Evolutionary conservation across 2,113 vertebrate species (phyloP).

Genomic region (Ptilonorhynchus violaceus): DNA sequence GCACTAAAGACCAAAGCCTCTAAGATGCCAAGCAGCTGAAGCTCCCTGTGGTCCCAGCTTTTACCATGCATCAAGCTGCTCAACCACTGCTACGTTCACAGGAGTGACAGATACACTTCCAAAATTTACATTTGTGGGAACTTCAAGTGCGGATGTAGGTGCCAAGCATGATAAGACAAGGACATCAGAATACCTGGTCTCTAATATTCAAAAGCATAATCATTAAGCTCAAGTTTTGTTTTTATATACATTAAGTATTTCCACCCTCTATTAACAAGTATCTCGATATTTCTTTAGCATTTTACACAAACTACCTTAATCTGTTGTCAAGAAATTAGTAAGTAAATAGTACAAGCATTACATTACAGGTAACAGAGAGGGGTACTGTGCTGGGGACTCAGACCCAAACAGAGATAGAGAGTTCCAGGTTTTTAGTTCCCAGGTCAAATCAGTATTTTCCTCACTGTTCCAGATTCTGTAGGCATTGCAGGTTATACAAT

Average conservation of each 20-base stretch:
- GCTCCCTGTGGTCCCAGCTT: neutral
- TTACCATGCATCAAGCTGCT: neutral
- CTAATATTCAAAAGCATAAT: neutral
- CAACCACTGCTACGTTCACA: neutral
- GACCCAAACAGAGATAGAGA: neutral
- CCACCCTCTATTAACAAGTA: neutral
- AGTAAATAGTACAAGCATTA: neutral
- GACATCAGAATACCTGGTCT: neutral
- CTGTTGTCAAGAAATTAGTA: neutral
- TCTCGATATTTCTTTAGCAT: neutral
- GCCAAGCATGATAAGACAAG: neutral
- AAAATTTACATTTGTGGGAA: neutral
- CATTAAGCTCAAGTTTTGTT: neutral
- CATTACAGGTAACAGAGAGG: neutral
- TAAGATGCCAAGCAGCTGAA: neutral
- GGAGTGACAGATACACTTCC: neutral
- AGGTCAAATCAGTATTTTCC: neutral
- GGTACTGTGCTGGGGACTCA: neutral
- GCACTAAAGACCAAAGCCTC: neutral
- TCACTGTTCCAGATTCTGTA: neutral
- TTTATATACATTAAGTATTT: neutral
- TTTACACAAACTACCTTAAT: neutral
- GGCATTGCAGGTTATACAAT: neutral
- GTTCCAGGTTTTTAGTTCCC: neutral
- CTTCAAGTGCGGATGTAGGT: neutral